These are phyloP conservation scores for Meandrusa payeni DNA, from an alignment of 2,888 invertebrate genomes.

Conservation along the genomic window DNA sequence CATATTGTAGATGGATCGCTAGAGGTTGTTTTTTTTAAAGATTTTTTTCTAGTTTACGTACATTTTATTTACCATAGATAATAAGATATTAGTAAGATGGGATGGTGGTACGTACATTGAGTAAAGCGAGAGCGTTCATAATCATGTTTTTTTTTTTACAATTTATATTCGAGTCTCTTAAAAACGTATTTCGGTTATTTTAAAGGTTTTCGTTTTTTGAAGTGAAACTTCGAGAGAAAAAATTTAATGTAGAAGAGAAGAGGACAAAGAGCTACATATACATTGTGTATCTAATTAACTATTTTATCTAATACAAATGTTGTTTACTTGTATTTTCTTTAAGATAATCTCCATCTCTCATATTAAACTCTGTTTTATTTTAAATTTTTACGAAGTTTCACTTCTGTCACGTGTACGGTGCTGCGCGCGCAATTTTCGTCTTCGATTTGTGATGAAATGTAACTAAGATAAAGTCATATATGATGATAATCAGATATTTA, in stretches of 20 bases:
- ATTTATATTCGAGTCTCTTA: constrained; percentile 25
- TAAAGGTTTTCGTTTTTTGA: constrained; percentile 29
- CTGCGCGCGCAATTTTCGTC: too few species aligned
- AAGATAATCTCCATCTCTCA: too few species aligned
- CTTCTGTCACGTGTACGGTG: too few species aligned
- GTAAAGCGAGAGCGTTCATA: constrained; percentile 50
- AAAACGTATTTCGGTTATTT: constrained; percentile 21
- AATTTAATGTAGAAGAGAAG: too few species aligned
- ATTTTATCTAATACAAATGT: too few species aligned
- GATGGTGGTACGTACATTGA: constrained; percentile 44
- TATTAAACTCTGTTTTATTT: too few species aligned
- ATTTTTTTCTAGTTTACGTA: constrained; percentile 35
- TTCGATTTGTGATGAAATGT: constrained; percentile 34
- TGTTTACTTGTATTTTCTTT: too few species aligned
- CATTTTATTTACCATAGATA: constrained; percentile 46
- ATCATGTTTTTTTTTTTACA: constrained; percentile 31
- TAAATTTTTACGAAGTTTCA: too few species aligned
- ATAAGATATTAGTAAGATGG: constrained; percentile 44
- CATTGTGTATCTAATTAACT: too few species aligned
- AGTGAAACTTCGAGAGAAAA: too few species aligned
- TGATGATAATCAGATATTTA: constrained; percentile 36
- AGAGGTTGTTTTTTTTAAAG: constrained; percentile 30
- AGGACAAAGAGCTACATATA: too few species aligned
- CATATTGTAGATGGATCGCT: constrained; percentile 36
- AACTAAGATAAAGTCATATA: constrained; percentile 29